Percentiles rank a stretch among this genome's conserved stretches.
Conservation (phyloP, 2,797 vertebrate genomes). For the Intellagama lesueurii region DNA sequence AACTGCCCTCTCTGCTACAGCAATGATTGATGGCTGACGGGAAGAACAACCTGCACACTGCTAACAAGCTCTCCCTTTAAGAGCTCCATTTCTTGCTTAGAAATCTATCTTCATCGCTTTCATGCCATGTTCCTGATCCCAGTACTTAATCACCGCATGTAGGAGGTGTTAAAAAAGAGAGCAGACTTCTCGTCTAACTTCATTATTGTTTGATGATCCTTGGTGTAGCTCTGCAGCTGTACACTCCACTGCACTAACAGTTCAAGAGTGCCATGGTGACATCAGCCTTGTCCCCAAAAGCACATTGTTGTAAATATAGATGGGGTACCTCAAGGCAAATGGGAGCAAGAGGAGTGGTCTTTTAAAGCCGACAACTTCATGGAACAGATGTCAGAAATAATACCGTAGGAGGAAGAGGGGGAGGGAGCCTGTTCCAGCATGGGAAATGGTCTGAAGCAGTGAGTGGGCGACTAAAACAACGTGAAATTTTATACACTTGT, state of each 20-base stretch:
- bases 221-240: conserved; percentile 49
- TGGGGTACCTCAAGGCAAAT: conserved; percentile 55
- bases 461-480: conserved; percentile 68
- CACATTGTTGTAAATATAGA: conserved; percentile 18
- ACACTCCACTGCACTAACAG: conserved; percentile 50
- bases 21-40: conserved; percentile 65
- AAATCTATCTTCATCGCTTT: conserved; percentile 63
- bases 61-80: conserved; percentile 63
- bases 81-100: conserved; percentile 70
- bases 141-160: conserved; percentile 71
- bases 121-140: conserved; percentile 56
- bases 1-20: conserved; percentile 61
- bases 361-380: conserved; percentile 41
- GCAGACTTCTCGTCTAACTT: conserved; percentile 68
- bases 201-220: conserved; percentile 63
- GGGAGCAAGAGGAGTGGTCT: conserved; percentile 40
- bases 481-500: conserved; percentile 63
- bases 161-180: conserved; percentile 74
- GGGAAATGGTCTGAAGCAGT: conserved; percentile 72
- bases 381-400: conserved; percentile 70
- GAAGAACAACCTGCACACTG: conserved; percentile 67
- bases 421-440: conserved; percentile 68
- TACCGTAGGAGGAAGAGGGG: conserved; percentile 68
- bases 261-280: conserved; percentile 36
- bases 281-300: conserved; percentile 42